Evolutionary conservation across 2,113 vertebrate genomes (phyloP).

Genomic region (Australoheros scitulus): DNA sequence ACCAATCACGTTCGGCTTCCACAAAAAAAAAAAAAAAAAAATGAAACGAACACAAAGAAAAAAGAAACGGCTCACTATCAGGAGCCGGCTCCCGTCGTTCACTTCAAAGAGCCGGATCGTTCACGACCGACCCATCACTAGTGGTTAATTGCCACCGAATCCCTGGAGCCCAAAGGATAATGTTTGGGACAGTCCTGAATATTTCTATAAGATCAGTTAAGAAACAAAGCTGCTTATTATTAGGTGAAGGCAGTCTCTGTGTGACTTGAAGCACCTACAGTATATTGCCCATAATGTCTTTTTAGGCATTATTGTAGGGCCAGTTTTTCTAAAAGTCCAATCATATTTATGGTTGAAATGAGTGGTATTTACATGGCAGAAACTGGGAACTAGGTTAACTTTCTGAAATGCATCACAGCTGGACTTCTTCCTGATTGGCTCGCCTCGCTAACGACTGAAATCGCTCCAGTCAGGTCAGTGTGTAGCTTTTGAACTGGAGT

Average conservation of each 20-base stretch:
- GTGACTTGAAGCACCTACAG: background rate
- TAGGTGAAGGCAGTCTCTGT: background rate
- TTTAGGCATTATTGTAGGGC: background rate
- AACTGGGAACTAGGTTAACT: background rate
- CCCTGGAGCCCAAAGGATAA: background rate
- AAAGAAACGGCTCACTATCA: too few relatives aligned
- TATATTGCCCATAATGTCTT: background rate
- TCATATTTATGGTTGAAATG: background rate
- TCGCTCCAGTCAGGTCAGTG: constrained; percentile 32
- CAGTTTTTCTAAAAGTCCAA: background rate
- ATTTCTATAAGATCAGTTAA: too few relatives aligned
- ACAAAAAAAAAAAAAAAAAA: too few relatives aligned
- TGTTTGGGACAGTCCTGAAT: background rate
- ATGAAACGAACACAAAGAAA: too few relatives aligned
- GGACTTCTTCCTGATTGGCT: constrained; percentile 33
- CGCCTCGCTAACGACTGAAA: background rate
- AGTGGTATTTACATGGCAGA: background rate
- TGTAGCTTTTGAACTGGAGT: constrained; percentile 2
- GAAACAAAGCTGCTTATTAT: too few relatives aligned
- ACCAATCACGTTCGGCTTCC: too few relatives aligned
- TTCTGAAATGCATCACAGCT: constrained; percentile 2
- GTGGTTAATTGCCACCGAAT: background rate
- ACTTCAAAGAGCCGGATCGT: too few relatives aligned
- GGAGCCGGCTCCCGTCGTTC: too few relatives aligned
- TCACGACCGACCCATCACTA: too few relatives aligned